Evolutionary conservation across 1,140 invertebrate genomes (phyloP).

Genomic region (Lysiphlebus fabarum): DNA sequence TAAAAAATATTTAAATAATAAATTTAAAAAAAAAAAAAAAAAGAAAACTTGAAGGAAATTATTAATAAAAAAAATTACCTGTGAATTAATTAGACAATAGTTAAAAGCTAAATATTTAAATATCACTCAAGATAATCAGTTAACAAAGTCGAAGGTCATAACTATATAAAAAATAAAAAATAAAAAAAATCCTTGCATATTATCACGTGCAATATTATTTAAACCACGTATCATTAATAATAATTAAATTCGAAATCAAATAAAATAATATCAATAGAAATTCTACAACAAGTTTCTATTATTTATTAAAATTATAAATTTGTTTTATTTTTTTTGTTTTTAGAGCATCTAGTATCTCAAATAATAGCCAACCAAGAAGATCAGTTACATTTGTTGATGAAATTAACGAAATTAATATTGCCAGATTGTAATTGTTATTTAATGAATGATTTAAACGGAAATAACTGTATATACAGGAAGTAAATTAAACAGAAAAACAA

Average conservation of each 20-base stretch:
- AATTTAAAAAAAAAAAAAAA: neutral
- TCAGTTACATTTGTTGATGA: constrained; percentile 25
- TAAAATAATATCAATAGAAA: neutral
- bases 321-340: too few relatives aligned
- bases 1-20: neutral
- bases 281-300: too few relatives aligned
- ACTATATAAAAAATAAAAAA: neutral
- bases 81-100: too few relatives aligned
- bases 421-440: constrained; percentile 16
- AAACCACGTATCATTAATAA: constrained; percentile 2
- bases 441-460: too few relatives aligned
- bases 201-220: constrained; percentile 17
- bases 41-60: neutral
- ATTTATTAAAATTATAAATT: too few relatives aligned
- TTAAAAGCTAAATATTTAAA: neutral
- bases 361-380: constrained; percentile 8
- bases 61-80: neutral
- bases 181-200: constrained; percentile 22
- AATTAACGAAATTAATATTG: constrained; percentile 25
- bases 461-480: neutral
- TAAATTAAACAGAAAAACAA: neutral
- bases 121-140: neutral
- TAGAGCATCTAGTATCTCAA: neutral
- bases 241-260: neutral
- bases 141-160: neutral